These are phyloP conservation scores for Spilosoma lubricipeda DNA, from an alignment of 2,888 invertebrate genomes.

Conservation along the genomic window DNA sequence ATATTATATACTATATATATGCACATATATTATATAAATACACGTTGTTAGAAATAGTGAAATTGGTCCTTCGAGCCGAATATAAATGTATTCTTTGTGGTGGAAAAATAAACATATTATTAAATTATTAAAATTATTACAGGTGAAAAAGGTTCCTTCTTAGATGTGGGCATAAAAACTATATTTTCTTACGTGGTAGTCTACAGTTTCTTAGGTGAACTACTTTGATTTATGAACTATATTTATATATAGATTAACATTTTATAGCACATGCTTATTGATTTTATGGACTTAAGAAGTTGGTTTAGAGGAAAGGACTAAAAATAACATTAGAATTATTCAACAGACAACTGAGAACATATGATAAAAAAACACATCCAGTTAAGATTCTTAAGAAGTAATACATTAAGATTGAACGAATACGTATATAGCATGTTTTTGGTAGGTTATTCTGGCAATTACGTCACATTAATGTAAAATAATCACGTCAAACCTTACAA, in stretches of 20 bases:
- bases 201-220: no score
- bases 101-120: no score
- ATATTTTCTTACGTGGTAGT: neutral
- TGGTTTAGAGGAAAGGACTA: neutral
- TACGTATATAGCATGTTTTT: neutral
- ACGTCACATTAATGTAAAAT: neutral
- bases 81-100: no score
- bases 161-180: neutral
- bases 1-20: no score
- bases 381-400: neutral
- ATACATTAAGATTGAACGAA: neutral
- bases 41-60: neutral
- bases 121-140: no score
- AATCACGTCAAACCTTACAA: conserved; percentile 15
- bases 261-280: no score
- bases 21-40: no score
- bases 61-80: neutral
- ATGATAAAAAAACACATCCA: neutral
- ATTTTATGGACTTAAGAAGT: no score
- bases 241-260: no score
- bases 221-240: no score
- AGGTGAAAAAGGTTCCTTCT: neutral
- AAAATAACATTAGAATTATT: neutral
- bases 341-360: no score
- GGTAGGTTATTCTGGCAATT: neutral